phyloP scores from a whole-genome alignment of 1,140 invertebrate genomes.

The Drosophila mojavensis region DNA sequence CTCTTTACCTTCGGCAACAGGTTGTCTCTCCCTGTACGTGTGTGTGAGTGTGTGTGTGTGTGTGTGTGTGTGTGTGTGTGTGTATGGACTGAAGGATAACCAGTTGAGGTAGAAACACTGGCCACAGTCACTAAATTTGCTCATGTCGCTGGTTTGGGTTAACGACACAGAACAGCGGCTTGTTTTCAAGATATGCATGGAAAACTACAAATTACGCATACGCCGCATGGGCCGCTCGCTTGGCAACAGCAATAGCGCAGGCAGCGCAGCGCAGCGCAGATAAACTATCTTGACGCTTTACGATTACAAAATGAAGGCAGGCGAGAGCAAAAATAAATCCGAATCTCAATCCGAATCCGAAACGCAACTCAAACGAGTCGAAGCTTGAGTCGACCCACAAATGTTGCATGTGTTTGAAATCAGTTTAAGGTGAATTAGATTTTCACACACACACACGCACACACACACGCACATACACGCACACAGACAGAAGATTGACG shows the following conservation, averaged over 20 bases:
- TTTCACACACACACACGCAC: conserved; percentile 64
- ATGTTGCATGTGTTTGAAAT: conserved; percentile 78
- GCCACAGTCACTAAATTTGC: conserved; percentile 23
- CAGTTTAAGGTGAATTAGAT: conserved; percentile 83
- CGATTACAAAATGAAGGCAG: conserved; percentile 61
- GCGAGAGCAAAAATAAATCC: conserved; percentile 41
- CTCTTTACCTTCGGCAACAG: conserved; percentile 60
- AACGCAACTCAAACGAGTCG: conserved; percentile 26
- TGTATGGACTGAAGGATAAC: conserved; percentile 66
- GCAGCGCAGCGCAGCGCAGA: conserved; percentile 28
- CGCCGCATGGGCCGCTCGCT: conserved; percentile 46
- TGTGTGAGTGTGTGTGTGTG: conserved; percentile 15
- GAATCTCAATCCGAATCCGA: conserved; percentile 25
- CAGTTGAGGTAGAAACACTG: conserved; percentile 41
- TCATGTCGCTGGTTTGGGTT: conserved; percentile 56
- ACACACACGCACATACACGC: conserved; percentile 64
- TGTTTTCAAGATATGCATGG: conserved; percentile 67
- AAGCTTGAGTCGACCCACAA: conserved; percentile 53
- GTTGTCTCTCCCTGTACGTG: conserved; percentile 5
- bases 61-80: conserved; percentile 13
- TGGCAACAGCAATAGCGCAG: conserved; percentile 32
- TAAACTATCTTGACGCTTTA: conserved; percentile 59
- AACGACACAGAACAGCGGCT: conserved; percentile 60
- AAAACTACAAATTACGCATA: conserved; percentile 78
- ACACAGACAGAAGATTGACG: conserved; percentile 11